These are phyloP conservation scores for Fukomys damarensis DNA, from an alignment of 2,113 vertebrate species.

Conservation along the genomic window DNA sequence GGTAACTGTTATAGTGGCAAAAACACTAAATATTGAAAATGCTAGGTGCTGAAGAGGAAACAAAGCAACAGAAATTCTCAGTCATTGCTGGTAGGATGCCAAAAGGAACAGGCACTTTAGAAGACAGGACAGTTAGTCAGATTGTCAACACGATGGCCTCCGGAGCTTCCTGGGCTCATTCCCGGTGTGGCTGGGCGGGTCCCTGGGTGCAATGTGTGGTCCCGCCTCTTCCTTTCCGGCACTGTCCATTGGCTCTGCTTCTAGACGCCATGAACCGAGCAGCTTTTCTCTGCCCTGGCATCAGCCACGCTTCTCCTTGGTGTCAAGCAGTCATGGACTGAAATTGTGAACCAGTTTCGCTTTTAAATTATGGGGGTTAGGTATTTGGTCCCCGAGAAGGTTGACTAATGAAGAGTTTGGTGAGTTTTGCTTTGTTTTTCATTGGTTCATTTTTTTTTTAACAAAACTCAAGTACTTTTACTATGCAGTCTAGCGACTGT, in stretches of 20 bases:
- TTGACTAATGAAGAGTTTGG: neutral
- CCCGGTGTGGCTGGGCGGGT: neutral
- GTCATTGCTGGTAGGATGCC: neutral
- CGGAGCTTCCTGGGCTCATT: neutral
- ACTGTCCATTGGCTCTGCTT: neutral
- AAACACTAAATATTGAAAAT: neutral
- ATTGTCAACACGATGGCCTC: neutral
- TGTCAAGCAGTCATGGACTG: neutral
- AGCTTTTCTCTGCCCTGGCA: neutral
- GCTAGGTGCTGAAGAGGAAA: neutral
- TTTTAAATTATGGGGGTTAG: neutral
- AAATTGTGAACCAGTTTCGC: neutral
- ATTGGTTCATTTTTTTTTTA: neutral
- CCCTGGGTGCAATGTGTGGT: neutral
- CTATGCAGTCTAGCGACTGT: neutral
- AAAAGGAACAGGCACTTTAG: neutral
- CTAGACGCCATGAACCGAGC: neutral
- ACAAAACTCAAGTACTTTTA: neutral
- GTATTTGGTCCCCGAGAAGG: neutral
- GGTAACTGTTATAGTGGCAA: neutral
- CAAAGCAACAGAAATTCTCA: neutral
- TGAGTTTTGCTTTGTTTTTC: neutral
- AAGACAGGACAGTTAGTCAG: neutral
- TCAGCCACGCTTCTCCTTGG: neutral
- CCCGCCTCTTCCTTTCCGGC: neutral